These are phyloP conservation scores for Myiothlypis chrysogaster DNA, from an alignment of 2,797 vertebrate genomes.

Conservation along the genomic window DNA sequence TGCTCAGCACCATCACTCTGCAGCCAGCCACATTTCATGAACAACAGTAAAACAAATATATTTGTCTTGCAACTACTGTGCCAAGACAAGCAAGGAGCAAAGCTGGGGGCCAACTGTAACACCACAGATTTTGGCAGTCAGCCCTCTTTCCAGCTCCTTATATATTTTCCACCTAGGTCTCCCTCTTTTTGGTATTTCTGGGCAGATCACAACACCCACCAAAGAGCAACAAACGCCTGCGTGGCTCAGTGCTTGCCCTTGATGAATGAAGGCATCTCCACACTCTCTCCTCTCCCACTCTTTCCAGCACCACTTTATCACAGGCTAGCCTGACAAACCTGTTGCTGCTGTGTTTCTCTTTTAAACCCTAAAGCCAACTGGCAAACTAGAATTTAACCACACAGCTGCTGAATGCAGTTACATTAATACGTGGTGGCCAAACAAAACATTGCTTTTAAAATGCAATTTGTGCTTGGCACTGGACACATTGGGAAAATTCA, in stretches of 20 bases:
- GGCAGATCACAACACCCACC: background rate
- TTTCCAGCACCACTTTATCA: background rate
- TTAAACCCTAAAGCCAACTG: slow-evolving; percentile 39
- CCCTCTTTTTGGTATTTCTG: slow-evolving; percentile 15
- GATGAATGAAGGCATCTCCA: slow-evolving; percentile 16
- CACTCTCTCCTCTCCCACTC: background rate
- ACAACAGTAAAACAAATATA: slow-evolving; percentile 54
- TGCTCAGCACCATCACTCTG: background rate
- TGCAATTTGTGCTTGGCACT: slow-evolving; percentile 61
- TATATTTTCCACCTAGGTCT: slow-evolving; percentile 46
- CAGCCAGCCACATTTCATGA: background rate
- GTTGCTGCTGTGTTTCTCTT: slow-evolving; percentile 53
- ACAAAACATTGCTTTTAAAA: slow-evolving; percentile 64
- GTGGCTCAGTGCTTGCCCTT: background rate
- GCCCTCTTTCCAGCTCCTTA: slow-evolving; percentile 55
- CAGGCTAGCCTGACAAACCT: slow-evolving; percentile 1
- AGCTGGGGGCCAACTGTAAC: slow-evolving; percentile 63
- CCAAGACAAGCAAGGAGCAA: slow-evolving; percentile 64
- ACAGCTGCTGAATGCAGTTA: slow-evolving; percentile 36
- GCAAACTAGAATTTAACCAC: slow-evolving; percentile 53
- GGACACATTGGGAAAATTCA: background rate
- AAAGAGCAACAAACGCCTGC: background rate
- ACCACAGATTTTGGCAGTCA: slow-evolving; percentile 44
- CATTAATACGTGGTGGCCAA: background rate
- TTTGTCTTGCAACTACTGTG: slow-evolving; percentile 18